Base-by-base conservation (phyloP, 2,113 vertebrate genomes). In the Meriones unguiculatus region DNA sequence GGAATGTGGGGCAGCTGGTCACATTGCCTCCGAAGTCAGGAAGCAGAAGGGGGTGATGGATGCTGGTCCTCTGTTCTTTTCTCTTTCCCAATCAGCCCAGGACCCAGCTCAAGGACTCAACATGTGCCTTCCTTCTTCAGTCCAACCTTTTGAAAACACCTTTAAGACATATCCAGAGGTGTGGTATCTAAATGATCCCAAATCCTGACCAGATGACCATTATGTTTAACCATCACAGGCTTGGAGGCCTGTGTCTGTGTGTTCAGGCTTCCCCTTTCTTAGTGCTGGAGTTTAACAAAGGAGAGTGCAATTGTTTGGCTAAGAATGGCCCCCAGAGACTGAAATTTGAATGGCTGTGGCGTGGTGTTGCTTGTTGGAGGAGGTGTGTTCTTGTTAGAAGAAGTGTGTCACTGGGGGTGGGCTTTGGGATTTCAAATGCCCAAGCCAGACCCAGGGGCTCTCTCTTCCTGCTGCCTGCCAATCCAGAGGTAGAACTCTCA, bases 201-300 rank as follows among this genome's bases (percentile, higher is more conserved):
- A 62, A 62, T 62, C 80, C 57, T 62, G 11, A 4, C 80, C 38
- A 22, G 54, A 4, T 38, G 57, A 25, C 54, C 24, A 15, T 62
- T n/a, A 59, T 57, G 77, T 57, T 80, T 62, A 59, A 62, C 54
- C 35, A 59, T 82, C 54, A n/a, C 54, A 82, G 80, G 4, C 80
- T 38, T 59, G 35, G 82, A 70, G 30, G 8, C 22, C 76, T 41
- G 46, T 67, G 22, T 90, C 25, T 64, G 2, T 92, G 64, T 91
- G 80, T 93, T 92, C 14, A 81, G 62, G 11, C 8, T 78, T 20
- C 75, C 11, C 14, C 30, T 3, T 30, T 84, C 14, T 78, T 93
- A 73, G 77, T 77, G 22, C 8, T 93, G 22, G 4, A 84, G 70
- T 82, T 87, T 75, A 94, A 70, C 50, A 88, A 90, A 87, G 65